Percentiles rank a stretch among this genome's conserved stretches.
Conservation (phyloP, 2,888 invertebrate genomes). For the Polyploca ridens region DNA sequence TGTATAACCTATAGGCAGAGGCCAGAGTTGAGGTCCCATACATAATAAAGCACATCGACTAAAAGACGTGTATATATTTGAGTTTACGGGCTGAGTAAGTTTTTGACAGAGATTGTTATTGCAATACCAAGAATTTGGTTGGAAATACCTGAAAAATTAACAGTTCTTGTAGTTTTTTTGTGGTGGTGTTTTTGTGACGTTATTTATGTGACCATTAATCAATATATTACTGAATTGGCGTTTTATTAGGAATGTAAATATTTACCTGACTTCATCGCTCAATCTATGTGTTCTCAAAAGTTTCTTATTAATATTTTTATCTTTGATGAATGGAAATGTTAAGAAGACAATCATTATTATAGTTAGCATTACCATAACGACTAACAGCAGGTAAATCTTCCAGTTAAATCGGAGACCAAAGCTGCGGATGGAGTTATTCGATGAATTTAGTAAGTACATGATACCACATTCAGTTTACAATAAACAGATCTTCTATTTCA, state of each 20-base stretch:
- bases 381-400: neutral
- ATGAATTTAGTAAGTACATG: neutral
- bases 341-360: neutral
- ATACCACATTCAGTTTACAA: too few relatives aligned
- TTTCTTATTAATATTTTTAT: neutral
- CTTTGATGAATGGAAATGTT: neutral
- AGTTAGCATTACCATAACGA: neutral
- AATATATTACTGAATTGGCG: too few relatives aligned
- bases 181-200: too few relatives aligned
- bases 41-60: slow-evolving; percentile 90
- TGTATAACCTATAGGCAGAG: slow-evolving; percentile 88
- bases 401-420: neutral
- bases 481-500: too few relatives aligned
- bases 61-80: slow-evolving; percentile 67
- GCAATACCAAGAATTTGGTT: slow-evolving; percentile 51
- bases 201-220: too few relatives aligned
- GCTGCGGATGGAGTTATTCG: neutral
- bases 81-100: slow-evolving; percentile 42
- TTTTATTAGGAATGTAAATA: neutral
- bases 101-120: slow-evolving; percentile 57
- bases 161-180: neutral
- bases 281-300: neutral
- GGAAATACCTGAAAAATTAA: slow-evolving; percentile 27
- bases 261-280: neutral
- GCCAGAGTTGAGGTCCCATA: slow-evolving; percentile 89